phyloP scores from a whole-genome alignment of 37 sponge, comb jelly and placozoan species.

The Eunapius fragilis region DNA sequence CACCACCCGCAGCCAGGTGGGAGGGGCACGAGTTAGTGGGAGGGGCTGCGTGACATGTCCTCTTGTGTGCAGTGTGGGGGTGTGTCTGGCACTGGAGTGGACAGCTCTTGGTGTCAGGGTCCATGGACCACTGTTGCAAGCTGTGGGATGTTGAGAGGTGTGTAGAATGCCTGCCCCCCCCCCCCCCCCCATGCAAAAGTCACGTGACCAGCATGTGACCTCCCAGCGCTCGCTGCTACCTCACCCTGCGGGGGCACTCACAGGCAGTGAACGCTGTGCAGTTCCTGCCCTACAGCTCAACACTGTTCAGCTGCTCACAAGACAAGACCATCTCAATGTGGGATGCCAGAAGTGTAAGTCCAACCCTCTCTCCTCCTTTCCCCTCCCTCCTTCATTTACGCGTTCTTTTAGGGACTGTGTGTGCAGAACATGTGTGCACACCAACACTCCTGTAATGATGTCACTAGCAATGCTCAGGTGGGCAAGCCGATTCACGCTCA shows the following conservation, averaged over 20 bases:
- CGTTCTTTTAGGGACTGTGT: slow-evolving; percentile 80
- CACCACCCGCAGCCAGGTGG: slow-evolving; percentile 82
- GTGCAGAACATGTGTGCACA: slow-evolving; percentile 91
- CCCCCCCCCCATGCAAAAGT: not conserved
- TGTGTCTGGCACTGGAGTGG: slow-evolving; percentile 86
- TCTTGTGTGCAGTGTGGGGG: slow-evolving; percentile 75
- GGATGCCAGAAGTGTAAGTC: slow-evolving; percentile 88
- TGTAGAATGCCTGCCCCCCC: not conserved
- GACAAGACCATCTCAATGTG: slow-evolving; percentile 97
- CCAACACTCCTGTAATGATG: slow-evolving; percentile 82
- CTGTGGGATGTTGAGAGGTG: slow-evolving; percentile 79
- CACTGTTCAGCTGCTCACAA: slow-evolving; percentile 79
- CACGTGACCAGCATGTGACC: too few relatives aligned
- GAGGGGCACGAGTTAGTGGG: not conserved
- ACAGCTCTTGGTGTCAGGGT: slow-evolving; percentile 68
- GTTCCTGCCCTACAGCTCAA: slow-evolving; percentile 84
- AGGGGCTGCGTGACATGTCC: not conserved
- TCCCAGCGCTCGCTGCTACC: slow-evolving; percentile 57
- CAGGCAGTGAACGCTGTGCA: slow-evolving; percentile 88
- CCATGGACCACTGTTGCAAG: slow-evolving; percentile 89
- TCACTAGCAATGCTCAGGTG: slow-evolving; percentile 53
- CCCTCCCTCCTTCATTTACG: not conserved
- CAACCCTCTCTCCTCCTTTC: not conserved
- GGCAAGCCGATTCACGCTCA: not conserved
- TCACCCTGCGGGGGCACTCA: slow-evolving; percentile 89